Evolutionary conservation across 2,888 invertebrate species (phyloP), one percentile per base, ranked within the genome.

Genomic region (Metopia argyrocephala): DNA sequence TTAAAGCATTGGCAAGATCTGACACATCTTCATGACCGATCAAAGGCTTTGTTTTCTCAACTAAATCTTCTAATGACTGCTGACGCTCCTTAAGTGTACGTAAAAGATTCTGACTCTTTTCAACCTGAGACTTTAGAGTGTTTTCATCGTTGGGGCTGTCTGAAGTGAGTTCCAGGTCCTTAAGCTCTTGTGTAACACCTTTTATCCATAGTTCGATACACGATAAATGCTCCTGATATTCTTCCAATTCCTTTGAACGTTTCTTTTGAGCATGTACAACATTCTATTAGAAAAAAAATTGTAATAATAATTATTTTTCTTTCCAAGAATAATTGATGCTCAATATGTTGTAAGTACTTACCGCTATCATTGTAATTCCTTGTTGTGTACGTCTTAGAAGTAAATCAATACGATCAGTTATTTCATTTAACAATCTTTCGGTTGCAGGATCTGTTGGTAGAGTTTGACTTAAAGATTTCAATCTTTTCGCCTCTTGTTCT

Each of bases 341-440:
- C 5, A 18, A 15, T 28, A 38, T n/a, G 7, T 27, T 48, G 5
- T 0, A 25, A 20, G n/a, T 59, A 86, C 86, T 86, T 85, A 91
- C 91, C 85, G 92, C 91, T 70, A 93, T 88, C 83, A 91, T 89
- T 52, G 87, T 89, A 48, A 93, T 92, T 79, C 95, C 95, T 87
- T 94, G 93, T 69, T 94, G 93, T 0, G 95, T 94, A 86, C 95
- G 94, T 1, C 92, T 91, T 69, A 94, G 88, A 48, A 96, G 91
- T 71, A 93, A 92, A 66, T 92, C 91, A 79, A 96, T 94, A 83
- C 94, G 92, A 62, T 93, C 92, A 84, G 93, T 92, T 85, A 95
- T 93, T 62, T 88, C 88, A 84, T 86, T 87, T 0, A 90, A 85
- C 57, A 87, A 61, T 21, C 89, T 87, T 71, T 89, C 89, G 0